phyloP scores from a whole-genome alignment of 2,888 invertebrate species.

The Eremobia ochroleuca region DNA sequence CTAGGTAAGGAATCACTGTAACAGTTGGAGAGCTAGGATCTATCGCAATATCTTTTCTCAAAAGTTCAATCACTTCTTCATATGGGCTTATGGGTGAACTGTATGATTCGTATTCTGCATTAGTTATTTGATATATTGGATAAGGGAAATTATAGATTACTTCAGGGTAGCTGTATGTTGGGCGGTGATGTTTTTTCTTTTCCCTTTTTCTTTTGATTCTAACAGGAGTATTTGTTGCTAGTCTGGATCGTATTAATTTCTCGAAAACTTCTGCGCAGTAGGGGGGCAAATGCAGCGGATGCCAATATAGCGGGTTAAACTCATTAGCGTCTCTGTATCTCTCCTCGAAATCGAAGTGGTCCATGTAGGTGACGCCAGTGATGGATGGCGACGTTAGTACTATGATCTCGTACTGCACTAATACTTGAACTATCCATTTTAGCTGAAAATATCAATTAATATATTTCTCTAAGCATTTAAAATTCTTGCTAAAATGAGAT shows the following conservation, averaged over 20 bases:
- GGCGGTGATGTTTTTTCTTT: conserved; percentile 11
- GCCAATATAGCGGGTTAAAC: conserved; percentile 85
- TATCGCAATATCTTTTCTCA: conserved; percentile 76
- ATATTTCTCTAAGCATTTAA: background rate
- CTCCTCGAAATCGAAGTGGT: conserved; percentile 82
- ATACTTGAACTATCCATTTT: conserved; percentile 55
- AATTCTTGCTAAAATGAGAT: background rate
- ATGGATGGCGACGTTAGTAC: conserved; percentile 75
- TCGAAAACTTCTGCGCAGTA: conserved; percentile 80
- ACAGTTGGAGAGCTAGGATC: conserved; percentile 77
- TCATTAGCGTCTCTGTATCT: conserved; percentile 80
- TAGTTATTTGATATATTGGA: conserved; percentile 37
- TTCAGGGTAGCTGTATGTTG: conserved; percentile 32
- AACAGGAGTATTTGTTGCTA: conserved; percentile 68
- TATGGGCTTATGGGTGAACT: conserved; percentile 68
- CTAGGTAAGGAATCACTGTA: conserved; percentile 76
- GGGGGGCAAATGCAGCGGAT: conserved; percentile 84
- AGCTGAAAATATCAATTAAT: conserved; percentile 64
- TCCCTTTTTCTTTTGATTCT: conserved; percentile 70
- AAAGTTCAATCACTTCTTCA: conserved; percentile 76
- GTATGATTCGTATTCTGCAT: conserved; percentile 38
- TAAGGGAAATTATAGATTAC: conserved; percentile 17
- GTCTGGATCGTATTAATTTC: conserved; percentile 75
- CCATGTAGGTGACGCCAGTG: conserved; percentile 84
- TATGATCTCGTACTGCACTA: conserved; percentile 57